These are phyloP conservation scores for Carcharodon carcharias DNA, from an alignment of 2,797 vertebrate species.

Conservation along the genomic window DNA sequence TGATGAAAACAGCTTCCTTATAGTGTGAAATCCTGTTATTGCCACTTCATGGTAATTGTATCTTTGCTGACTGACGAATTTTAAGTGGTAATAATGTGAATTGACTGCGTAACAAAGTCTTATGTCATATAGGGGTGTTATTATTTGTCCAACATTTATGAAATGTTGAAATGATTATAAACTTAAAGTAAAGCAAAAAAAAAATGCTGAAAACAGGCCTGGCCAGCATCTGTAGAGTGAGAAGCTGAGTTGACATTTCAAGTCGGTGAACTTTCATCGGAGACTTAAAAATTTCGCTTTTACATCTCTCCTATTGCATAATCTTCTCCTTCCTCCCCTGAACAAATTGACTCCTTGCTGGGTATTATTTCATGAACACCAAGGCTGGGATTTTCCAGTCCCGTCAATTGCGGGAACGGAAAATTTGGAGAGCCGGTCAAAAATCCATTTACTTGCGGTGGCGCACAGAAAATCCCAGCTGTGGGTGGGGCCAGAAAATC, in stretches of 20 bases:
- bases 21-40: slow-evolving; percentile 30
- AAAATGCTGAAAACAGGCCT: background rate
- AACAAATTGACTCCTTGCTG: background rate
- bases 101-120: background rate
- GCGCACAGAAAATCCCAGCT: too few relatives aligned
- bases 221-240: background rate
- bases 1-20: background rate
- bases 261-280: background rate
- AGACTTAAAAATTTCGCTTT: background rate
- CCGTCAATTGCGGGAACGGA: too few relatives aligned
- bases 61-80: background rate
- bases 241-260: background rate
- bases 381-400: too few relatives aligned
- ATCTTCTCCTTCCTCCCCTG: background rate
- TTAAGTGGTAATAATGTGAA: background rate
- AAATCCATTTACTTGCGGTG: too few relatives aligned
- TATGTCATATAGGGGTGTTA: too few relatives aligned
- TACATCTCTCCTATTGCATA: background rate
- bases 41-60: background rate
- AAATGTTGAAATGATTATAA: background rate
- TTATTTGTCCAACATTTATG: background rate
- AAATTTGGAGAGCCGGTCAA: too few relatives aligned
- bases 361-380: background rate
- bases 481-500: too few relatives aligned
- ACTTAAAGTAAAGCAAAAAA: background rate